phyloP scores from a whole-genome alignment of 2,888 invertebrate genomes.

The Cheilosia impressa region DNA sequence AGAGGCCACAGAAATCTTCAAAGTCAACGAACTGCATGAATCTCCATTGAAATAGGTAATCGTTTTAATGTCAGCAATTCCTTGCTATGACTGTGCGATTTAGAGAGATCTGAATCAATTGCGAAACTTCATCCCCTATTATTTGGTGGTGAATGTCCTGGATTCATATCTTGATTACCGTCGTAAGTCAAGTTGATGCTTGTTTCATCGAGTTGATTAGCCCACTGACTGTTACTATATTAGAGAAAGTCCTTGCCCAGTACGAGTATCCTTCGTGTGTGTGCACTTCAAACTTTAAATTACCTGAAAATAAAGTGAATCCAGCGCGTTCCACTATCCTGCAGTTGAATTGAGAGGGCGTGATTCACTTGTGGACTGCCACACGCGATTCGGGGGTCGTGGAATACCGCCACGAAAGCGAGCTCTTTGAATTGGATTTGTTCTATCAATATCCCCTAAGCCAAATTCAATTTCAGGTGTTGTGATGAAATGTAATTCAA shows the following conservation, averaged over 20 bases:
- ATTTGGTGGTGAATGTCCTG: conserved; percentile 15
- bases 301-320: conserved; percentile 27
- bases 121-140: conserved; percentile 7
- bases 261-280: background rate
- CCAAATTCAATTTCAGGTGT: conserved; percentile 65
- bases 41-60: conserved; percentile 50
- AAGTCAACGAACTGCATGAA: conserved; percentile 58
- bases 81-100: background rate
- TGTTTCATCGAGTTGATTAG: conserved; percentile 23
- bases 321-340: conserved; percentile 45
- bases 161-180: background rate
- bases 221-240: conserved; percentile 10
- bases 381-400: conserved; percentile 47
- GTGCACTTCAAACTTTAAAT: background rate
- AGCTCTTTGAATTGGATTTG: conserved; percentile 42
- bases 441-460: conserved; percentile 43
- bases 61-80: conserved; percentile 59
- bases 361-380: conserved; percentile 1
- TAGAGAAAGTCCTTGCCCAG: conserved; percentile 2
- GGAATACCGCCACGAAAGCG: conserved; percentile 33
- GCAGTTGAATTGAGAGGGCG: conserved; percentile 31
- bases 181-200: conserved; percentile 16
- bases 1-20: conserved; percentile 24
- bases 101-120: conserved; percentile 22
- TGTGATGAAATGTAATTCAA: conserved; percentile 69